Base-by-base conservation (phyloP, 2,113 vertebrate species). In the Eptesicus fuscus region DNA sequence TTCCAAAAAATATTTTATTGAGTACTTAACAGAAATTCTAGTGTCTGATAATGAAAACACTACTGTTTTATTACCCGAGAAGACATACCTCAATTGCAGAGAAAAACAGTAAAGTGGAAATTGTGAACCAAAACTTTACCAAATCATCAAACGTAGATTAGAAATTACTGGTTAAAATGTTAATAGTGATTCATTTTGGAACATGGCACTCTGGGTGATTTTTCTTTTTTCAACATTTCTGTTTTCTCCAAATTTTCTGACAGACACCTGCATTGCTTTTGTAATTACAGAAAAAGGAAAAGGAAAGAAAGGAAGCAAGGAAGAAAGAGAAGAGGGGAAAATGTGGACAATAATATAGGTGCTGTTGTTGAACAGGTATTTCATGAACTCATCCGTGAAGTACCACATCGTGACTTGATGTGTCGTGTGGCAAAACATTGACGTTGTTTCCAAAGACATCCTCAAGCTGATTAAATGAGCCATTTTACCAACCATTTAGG, bases 41-140 rank as follows among this genome's bases (percentile, higher is more conserved):
- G 11, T 53, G 17, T 47, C 37, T 67, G 42, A 63, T 91, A 49
- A 89, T 78, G 40, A 91, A 96, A 93, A 18, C 3, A 35, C 8
- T 79, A 71, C 28, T 56, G 8, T 93, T 59, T 85, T 94, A 37
- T 63, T 85, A 88, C 3, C 4, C 4, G 42, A 77, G 8, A 69
- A 83, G 40, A 79, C 32, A 70, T 59, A 89, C 11, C 18, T 63
- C 32, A 65, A 4, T 11, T 69, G 3, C 2, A 80, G 42, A 90
- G 20, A 85, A 69, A 70, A n/a, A 69, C 13, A 94, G 47, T 83
- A 65, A 71, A 76, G 87, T 96, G 35, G 16, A 80, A 94, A 94
- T 84, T 40, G 9, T 1, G 22, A 14, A 47, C 53, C 7, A 53
- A 89, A 85, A 56, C 3, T 88, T 76, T 86, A 25, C 74, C 93